Base-by-base conservation (phyloP, 30 jellyfish, hydroid and myxozoan genomes). In the Catostylus mosaicus region DNA sequence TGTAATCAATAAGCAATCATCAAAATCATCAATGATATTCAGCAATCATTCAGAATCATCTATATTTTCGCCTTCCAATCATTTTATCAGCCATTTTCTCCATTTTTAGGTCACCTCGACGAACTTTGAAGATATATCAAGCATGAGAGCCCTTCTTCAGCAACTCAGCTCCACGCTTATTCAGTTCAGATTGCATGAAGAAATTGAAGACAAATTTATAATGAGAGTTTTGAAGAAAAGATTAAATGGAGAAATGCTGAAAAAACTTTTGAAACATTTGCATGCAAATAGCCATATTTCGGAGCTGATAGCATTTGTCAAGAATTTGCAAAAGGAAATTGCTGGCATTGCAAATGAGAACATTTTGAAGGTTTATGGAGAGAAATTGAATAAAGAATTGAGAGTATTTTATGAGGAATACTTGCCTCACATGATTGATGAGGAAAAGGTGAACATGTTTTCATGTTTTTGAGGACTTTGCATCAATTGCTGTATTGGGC, bases 361-460 rank as follows among this genome's bases (percentile, higher is more conserved):
- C 26, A 79, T 73, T 16, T 45, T 87, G 90, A 82, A 78, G 73
- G 50, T 30, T 9, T 75, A 80, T 32, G 98, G 98, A 2, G 77
- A 71, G 65, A 61, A 66, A 40, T 72, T 93, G 63, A 70, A 69
- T 31, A 80, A 59, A 20, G 86, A 95, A 32, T 67, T 93, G 67
- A 73, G 59, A 40, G 68, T 43, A 68, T 93, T 93, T 57, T 93
- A 82, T 65, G 89, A 83, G 57, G 97, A 93, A 26, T 93, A 93
- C 71, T 29, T 93, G 73, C 98, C 98, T 10, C 98, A 93, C 61
- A 93, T 93, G 98, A 77, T 86, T 56, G 97, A 86, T 65, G 98
- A 93, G 63, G 98, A 93, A 69, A 88, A 88, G 98, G 98, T 93
- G 24, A 19, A 10, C 20, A 50, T 40, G 7, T 40, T 40, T 40